Base-by-base conservation (phyloP, 1,140 invertebrate genomes). In the Polyergus mexicanus region DNA sequence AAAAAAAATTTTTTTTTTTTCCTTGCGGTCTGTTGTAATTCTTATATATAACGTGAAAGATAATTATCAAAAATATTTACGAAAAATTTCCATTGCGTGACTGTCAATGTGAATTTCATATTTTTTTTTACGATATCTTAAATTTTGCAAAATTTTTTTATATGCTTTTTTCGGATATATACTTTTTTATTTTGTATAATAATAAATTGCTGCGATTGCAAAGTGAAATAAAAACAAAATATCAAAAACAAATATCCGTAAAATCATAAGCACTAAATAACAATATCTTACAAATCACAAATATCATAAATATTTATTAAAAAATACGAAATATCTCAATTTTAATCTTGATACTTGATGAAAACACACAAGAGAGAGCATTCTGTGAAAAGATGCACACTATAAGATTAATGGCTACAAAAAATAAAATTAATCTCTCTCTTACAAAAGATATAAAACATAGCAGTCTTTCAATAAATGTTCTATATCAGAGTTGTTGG, bases 381-480 rank as follows among this genome's bases (percentile, higher is more conserved):
- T 35, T 78, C 32, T 78, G 28, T 68, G 47, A 86, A 74, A 51
- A 75, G n/a, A 71, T 83, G 35, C 28, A 84, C n/a, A 88, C 72
- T 89, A 84, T 88, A 89, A 83, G 62, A 88, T 63, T 69, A 78
- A 44, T 83, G 65, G 51, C 71, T 89, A 88, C 76, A 75, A 76
- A 75, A 76, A 89, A 60, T 86, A 60, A 56, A 77, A 58, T 68
- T 86, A 80, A 58, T 62, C 51, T 88, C 44, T 76, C 69, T 71
- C 38, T 84, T 87, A 72, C 71, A 74, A 88, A 51, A 13, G 13
- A 86, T 81, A 54, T 25, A 54, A 85, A 38, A 75, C 77, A 28
- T 58, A 83, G 28, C 51, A 87, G 60, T 85, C 60, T 78, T 89
- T 85, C 66, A 89, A 89, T 89, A 84, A 89, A 89, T 89, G 68